phyloP scores from a whole-genome alignment of 2,888 invertebrate genomes.

The Sepiola atlantica region DNA sequence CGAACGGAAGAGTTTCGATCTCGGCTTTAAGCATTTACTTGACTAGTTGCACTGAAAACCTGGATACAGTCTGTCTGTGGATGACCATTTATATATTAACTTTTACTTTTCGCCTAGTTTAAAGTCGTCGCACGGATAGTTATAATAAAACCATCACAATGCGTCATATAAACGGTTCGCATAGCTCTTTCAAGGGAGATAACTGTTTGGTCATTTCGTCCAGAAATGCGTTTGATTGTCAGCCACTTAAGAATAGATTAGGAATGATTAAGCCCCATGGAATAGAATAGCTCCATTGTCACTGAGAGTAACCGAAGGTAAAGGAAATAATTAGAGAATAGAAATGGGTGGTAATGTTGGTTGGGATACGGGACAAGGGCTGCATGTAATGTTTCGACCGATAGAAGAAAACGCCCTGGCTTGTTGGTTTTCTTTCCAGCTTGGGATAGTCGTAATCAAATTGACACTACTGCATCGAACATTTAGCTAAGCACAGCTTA shows the following conservation, averaged over 20 bases:
- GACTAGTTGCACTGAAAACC: no score
- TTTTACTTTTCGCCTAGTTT: no score
- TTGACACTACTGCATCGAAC: neutral
- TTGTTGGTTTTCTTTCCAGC: neutral
- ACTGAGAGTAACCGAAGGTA: neutral
- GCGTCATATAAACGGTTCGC: neutral
- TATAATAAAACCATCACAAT: neutral
- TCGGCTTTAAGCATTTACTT: no score
- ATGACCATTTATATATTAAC: no score
- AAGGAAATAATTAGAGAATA: conserved; percentile 8
- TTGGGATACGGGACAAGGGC: neutral
- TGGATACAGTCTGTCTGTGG: no score
- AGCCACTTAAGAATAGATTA: neutral
- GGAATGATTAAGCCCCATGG: neutral
- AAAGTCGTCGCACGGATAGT: neutral
- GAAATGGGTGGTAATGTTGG: neutral
- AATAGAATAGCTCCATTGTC: neutral
- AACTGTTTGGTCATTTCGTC: neutral
- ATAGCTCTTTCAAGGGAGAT: neutral
- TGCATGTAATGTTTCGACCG: neutral
- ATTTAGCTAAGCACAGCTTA: neutral
- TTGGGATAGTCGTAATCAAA: neutral
- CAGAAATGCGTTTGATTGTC: neutral
- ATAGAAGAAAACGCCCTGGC: neutral
- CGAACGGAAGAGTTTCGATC: no score